Evolutionary conservation across 2,113 vertebrate genomes (phyloP).

Genomic region (Nansenia antarctica): DNA sequence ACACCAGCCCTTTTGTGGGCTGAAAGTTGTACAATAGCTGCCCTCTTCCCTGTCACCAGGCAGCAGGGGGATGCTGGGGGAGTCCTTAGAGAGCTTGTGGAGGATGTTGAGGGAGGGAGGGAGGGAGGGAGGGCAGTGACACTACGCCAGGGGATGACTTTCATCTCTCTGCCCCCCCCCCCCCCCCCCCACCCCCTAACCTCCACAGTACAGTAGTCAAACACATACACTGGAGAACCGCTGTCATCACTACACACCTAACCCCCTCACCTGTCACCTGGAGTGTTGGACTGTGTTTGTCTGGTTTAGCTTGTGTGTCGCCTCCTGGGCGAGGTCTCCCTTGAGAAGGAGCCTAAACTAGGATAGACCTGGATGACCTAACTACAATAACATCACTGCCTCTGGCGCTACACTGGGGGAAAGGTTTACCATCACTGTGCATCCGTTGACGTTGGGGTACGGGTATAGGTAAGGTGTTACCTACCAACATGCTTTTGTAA

Average conservation of each 20-base stretch:
- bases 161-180: not conserved
- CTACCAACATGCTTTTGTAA: too few relatives aligned
- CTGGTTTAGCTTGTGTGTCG: too few relatives aligned
- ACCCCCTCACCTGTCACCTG: too few relatives aligned
- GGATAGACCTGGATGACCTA: too few relatives aligned
- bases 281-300: too few relatives aligned
- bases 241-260: not conserved
- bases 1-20: conserved; percentile 72
- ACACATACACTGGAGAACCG: not conserved
- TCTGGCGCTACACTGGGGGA: too few relatives aligned
- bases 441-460: too few relatives aligned
- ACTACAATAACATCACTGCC: too few relatives aligned
- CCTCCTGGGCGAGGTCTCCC: not conserved
- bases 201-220: not conserved
- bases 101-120: not conserved
- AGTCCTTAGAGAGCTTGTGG: not conserved
- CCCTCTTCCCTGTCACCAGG: conserved; percentile 72
- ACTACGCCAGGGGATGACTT: not conserved
- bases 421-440: too few relatives aligned
- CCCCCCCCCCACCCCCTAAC: not conserved
- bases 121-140: not conserved
- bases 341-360: too few relatives aligned
- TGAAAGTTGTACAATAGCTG: conserved; percentile 80
- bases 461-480: too few relatives aligned
- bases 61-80: conserved; percentile 72